Base-by-base conservation (phyloP, 2,113 vertebrate species). In the Nothocercus julius region DNA sequence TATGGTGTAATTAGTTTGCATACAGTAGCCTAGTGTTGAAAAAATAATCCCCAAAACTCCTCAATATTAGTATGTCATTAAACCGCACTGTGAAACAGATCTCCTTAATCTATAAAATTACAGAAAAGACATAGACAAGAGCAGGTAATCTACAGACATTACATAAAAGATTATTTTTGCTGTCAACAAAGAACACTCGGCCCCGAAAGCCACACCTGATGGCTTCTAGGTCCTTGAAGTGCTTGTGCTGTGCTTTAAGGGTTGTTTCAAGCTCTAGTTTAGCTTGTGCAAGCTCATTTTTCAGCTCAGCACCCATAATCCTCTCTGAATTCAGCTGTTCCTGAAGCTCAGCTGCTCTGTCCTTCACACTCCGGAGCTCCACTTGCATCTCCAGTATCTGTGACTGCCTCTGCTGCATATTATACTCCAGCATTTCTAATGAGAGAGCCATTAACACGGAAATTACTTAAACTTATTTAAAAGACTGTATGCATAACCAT, bases 191-290 rank as follows among this genome's bases (percentile, higher is more conserved):
- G 38, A 22, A 72, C 85, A n/a, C 28, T 10, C 89, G 72, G 4
- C 7, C 40, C 5, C 53, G 61, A 72, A 92, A 81, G 62, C 14
- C 75, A 14, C 15, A 99, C 99, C 99, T 99, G 97, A 99, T 98
- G 4, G 98, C 96, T 96, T 99, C 99, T 30, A 99, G 93, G 59
- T 99, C 99, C 95, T 97, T 99, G 79, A 99, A 97, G 96, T 98
- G 98, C 97, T 98, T 99, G 94, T 99, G 99, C 76, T 99, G 99
- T 56, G 98, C 97, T 92, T 98, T 99, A 24, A 99, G 97, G 5
- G 98, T 98, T 15, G 98, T 98, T 96, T 99, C 98, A 34, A 99
- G 98, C 92, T 99, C 99, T 74, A 99, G 85, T 91, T 98, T 99
- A n/a, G 98, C 98, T 95, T 98, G 99, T 40, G 98, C 98, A 58